A percentile compares a stretch with the other conserved stretches of the same genome.
phyloP scores from a whole-genome alignment of 2,888 invertebrate genomes.

The Nomada flava region DNA sequence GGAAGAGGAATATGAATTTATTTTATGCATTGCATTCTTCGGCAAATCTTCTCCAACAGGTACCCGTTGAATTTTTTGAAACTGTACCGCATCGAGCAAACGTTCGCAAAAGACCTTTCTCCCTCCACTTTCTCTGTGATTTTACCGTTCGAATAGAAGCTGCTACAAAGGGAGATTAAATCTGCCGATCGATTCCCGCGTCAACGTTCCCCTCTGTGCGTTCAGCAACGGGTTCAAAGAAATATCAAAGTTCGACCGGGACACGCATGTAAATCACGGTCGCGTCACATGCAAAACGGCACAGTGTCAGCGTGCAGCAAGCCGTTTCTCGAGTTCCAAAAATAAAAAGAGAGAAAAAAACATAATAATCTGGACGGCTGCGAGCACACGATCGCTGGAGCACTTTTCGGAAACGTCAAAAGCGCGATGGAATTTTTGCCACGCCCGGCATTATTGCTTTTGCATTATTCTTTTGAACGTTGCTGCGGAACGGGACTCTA shows the following conservation, averaged over 20 bases:
- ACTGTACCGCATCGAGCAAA: neutral
- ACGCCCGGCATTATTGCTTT: constrained; percentile 14
- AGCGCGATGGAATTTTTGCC: constrained; percentile 20
- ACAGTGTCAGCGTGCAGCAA: neutral
- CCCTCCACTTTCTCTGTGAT: neutral
- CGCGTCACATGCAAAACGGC: constrained; percentile 28
- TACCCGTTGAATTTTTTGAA: constrained; percentile 10
- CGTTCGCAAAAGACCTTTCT: neutral
- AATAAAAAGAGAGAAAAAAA: neutral
- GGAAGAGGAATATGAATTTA: constrained; percentile 7
- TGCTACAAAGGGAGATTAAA: constrained; percentile 29
- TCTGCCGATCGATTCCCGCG: constrained; percentile 22
- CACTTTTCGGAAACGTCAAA: constrained; percentile 15
- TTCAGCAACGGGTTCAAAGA: constrained; percentile 13
- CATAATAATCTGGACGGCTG: constrained; percentile 24
- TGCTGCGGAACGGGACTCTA: neutral
- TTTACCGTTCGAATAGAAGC: constrained; percentile 2
- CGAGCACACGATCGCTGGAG: neutral
- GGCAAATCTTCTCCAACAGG: neutral
- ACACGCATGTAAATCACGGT: constrained; percentile 28
- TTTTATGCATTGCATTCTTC: neutral
- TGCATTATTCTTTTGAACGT: constrained; percentile 20
- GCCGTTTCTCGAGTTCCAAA: neutral
- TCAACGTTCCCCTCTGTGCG: neutral
- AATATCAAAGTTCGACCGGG: constrained; percentile 27